Percentiles rank a stretch among this genome's conserved stretches.
Evolutionary conservation across 2,113 vertebrate species (phyloP).

Genomic region (human (Homo sapiens)): GRCh38 chr11:76084001-76084500

Average conservation of each 20-base stretch:
- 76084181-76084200: conserved; percentile 60
- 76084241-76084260: conserved; percentile 73
- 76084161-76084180: conserved; percentile 63
- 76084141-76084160: conserved; percentile 61
- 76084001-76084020: conserved; percentile 37
- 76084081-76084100: conserved; percentile 74
- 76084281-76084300: conserved; percentile 75
- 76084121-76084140: conserved; percentile 70
- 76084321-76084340: conserved; percentile 60
- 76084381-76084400: conserved; percentile 48
- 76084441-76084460: conserved; percentile 57
- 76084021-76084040: conserved; percentile 69
- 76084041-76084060: conserved; percentile 63
- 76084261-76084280: conserved; percentile 72
- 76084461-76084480: conserved; percentile 30
- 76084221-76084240: conserved; percentile 77
- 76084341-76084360: conserved; percentile 59
- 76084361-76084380: conserved; percentile 71
- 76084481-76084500: conserved; percentile 47
- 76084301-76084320: conserved; percentile 77
- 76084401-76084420: background rate
- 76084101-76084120: conserved; percentile 64
- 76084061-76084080: conserved; percentile 57
- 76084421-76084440: conserved; percentile 50
- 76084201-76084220: conserved; percentile 75